Evolutionary conservation across 2,888 invertebrate species (phyloP), one percentile per base, ranked within the genome.

Genomic region (Caenorhabditis becei): DNA sequence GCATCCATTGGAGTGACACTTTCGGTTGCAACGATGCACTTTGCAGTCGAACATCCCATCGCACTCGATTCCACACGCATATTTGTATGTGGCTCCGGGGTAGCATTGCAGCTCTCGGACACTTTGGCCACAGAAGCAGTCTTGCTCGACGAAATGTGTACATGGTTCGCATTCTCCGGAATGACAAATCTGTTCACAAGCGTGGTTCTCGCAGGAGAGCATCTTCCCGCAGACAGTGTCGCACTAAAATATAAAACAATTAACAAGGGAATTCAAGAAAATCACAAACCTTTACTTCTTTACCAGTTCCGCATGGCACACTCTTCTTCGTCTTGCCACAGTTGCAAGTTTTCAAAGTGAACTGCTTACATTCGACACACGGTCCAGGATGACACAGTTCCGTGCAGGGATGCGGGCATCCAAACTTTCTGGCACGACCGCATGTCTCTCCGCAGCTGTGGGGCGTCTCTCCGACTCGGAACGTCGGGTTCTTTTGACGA

Each of bases 381-480:
- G 97, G 96, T 0, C 97, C 97, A 0, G 97, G 97, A 92, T 97
- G 97, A 91, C 97, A 97, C 0, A 95, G 93, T 86, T 85, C 83
- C 1, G 82, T 82, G 63, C 89, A 89, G 11, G 79, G 77, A 72
- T 90, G 89, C 10, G 87, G 85, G 59, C 89, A 90, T 1, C 87
- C 90, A n/a, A 59, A 94, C 93, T 77, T 92, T 87, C 91, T 94
- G 91, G 84, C 93, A 88, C 88, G 93, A n/a, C 94, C 93, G 91
- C 98, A 98, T 0, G 94, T 92, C 85, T 95, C 94, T 0, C 97
- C 97, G 91, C 98, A 98, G 28, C 95, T 95, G 92, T 98, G 98
- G 0, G 97, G 96, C 11, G 94, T 94, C 75, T 94, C 94, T 53
- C 94, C 94, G 91, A 94, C 47, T 32, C 67, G 72, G 20, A 65